phyloP scores from a whole-genome alignment of 2,888 invertebrate species.

The Sacculina carcini region DNA sequence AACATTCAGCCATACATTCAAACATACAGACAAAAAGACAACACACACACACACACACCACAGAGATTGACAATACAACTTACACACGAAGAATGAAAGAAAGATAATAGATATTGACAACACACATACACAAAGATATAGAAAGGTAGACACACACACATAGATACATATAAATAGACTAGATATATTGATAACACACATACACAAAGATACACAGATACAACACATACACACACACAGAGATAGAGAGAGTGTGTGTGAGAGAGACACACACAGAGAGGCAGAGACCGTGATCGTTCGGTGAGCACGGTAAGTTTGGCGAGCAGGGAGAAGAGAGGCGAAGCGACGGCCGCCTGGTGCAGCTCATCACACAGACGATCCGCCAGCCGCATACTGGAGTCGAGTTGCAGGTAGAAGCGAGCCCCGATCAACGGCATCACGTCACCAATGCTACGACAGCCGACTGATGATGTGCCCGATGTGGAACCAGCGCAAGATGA shows the following conservation, averaged over 20 bases:
- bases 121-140: too few relatives aligned
- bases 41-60: too few relatives aligned
- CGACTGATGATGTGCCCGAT: slow-evolving; percentile 7
- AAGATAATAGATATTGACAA: not conserved
- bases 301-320: slow-evolving; percentile 80
- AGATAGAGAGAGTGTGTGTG: not conserved
- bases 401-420: slow-evolving; percentile 78
- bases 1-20: too few relatives aligned
- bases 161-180: not conserved
- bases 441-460: slow-evolving; percentile 46
- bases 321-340: slow-evolving; percentile 64
- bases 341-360: slow-evolving; percentile 79
- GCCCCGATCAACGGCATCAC: slow-evolving; percentile 91
- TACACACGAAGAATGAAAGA: not conserved
- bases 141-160: too few relatives aligned
- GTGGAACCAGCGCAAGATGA: slow-evolving; percentile 20
- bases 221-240: not conserved
- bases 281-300: slow-evolving; percentile 66
- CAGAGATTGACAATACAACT: not conserved
- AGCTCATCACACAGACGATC: slow-evolving; percentile 76
- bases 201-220: not conserved
- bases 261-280: not conserved
- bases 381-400: slow-evolving; percentile 57
- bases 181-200: not conserved
- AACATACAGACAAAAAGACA: too few relatives aligned